Evolutionary conservation across 2,113 vertebrate genomes (phyloP), one percentile per base, ranked within the genome.

Genomic region (Mustelus asterias): DNA sequence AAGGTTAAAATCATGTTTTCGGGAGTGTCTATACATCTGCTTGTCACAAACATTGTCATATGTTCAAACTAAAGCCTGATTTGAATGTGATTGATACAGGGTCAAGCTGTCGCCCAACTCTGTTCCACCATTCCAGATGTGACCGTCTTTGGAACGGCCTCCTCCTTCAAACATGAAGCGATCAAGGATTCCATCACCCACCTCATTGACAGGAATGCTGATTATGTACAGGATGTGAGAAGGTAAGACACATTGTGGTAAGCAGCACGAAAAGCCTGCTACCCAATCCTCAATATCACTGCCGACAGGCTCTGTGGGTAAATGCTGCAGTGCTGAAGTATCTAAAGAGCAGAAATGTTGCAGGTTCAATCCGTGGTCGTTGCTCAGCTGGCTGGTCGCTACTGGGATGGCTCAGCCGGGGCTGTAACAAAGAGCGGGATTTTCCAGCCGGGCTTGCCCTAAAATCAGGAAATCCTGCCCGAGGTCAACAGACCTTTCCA

Each of bases 141-240:
- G 97, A 99, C 98, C 6, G 98, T 99, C 96, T 99, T 99, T 96
- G 99, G 99, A 96, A 98, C 98, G 58, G 99, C 99, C 96, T 99
- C 99, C 7, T 98, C 98, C 96, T 99, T 98, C 98, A 99, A 99
- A 97, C 99, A 99, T 10, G 98, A 98, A 96, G 98, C 99, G 95
- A 99, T 99, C 97, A 98, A 98, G 97, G 98, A 98, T 96, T 99
- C 99, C 0, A 97, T 99, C 97, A 99, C 98, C 96, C 99, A 99
- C 96, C 98, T 99, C 96, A 99, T 99, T 63, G 99, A 99, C 98
- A 98, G 99, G 97, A 99, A 99, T 72, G 97, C 97, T 54, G 99
- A 99, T 97, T 99, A 99, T 20, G 98, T 99, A 60, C 98, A 99
- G 97, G 99, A 99, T 97, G 98, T 99, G 60, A 99, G 99, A 98